A percentile compares a stretch with the other conserved stretches of the same genome.
Evolutionary conservation across 2,797 vertebrate species (phyloP).

Genomic region (Pogoniulus pusillus): DNA sequence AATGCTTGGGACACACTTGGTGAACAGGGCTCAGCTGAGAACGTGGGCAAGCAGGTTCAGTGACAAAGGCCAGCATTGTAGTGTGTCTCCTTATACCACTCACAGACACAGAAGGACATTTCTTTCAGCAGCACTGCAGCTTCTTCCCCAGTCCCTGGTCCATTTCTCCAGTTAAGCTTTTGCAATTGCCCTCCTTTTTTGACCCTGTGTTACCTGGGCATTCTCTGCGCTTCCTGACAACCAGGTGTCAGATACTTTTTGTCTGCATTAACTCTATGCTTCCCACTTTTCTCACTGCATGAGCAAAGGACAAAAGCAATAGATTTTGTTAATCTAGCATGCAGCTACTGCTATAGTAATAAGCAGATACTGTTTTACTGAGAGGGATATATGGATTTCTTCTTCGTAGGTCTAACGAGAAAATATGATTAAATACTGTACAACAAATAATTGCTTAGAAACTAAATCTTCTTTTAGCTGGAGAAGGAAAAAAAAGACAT

Average conservation of each 20-base stretch:
- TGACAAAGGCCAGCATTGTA: constrained; percentile 28
- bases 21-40: not conserved
- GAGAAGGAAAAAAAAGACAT: not conserved
- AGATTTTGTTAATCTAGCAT: not conserved
- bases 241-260: not conserved
- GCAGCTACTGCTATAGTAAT: not conserved
- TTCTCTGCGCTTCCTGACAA: not conserved
- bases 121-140: not conserved
- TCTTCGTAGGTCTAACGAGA: not conserved
- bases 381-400: not conserved
- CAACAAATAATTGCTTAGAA: not conserved
- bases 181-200: not conserved
- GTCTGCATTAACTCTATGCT: not conserved
- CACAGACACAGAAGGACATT: not conserved
- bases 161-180: not conserved
- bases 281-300: not conserved
- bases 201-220: not conserved
- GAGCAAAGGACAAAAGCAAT: not conserved
- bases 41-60: not conserved
- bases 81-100: not conserved
- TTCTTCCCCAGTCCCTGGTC: not conserved
- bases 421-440: not conserved
- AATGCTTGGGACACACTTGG: not conserved
- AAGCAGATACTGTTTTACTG: not conserved
- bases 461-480: not conserved